Conservation (phyloP, 2,888 invertebrate species). For the Drosophila falleni region DNA sequence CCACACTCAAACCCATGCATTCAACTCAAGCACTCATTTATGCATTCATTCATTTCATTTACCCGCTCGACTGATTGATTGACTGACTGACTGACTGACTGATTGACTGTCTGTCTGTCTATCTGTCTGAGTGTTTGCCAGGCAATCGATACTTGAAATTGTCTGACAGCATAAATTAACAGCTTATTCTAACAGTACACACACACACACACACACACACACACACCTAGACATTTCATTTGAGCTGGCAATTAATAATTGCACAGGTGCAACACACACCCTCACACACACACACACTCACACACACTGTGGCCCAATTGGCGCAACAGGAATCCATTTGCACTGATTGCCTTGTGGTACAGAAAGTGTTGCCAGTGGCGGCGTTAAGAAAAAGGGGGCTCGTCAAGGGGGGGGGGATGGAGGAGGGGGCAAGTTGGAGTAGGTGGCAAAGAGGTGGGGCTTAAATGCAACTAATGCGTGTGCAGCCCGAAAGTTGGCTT, state of each 20-base stretch:
- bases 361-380: background rate
- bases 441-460: background rate
- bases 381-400: background rate
- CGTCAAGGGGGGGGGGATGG: background rate
- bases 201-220: slow-evolving; percentile 1
- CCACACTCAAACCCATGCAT: background rate
- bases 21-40: background rate
- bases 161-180: slow-evolving; percentile 40
- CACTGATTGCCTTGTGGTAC: slow-evolving; percentile 64
- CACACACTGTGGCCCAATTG: slow-evolving; percentile 8
- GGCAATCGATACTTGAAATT: slow-evolving; percentile 40
- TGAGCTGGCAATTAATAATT: slow-evolving; percentile 54
- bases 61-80: slow-evolving; percentile 1
- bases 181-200: slow-evolving; percentile 24
- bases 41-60: slow-evolving; percentile 5
- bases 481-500: slow-evolving; percentile 40
- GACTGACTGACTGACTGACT: slow-evolving; percentile 9
- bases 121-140: slow-evolving; percentile 13
- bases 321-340: slow-evolving; percentile 62
- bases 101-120: slow-evolving; percentile 3
- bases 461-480: background rate
- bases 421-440: background rate
- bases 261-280: slow-evolving; percentile 32
- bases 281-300: no score
- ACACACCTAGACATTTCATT: slow-evolving; percentile 11